phyloP scores from a whole-genome alignment of 2,797 vertebrate species.

The Alouatta caraya region DNA sequence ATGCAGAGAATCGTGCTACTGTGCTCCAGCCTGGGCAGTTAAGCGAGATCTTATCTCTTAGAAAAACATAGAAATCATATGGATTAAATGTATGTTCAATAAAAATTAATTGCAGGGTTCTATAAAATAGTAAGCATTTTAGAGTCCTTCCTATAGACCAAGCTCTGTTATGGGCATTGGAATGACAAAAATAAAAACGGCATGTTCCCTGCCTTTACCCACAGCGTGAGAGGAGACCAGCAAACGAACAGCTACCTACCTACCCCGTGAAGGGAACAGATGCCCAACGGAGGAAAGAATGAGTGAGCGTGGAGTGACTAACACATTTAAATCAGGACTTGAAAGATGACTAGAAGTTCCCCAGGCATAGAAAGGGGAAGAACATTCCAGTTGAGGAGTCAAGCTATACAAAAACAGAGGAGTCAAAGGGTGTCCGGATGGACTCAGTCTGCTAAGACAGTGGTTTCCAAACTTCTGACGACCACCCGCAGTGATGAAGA shows the following conservation, averaged over 20 bases:
- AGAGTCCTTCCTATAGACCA: not conserved
- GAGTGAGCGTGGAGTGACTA: not conserved
- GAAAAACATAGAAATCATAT: not conserved
- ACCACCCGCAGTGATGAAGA: not conserved
- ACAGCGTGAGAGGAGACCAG: too few species aligned
- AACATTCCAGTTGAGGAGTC: not conserved
- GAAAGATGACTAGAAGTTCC: not conserved
- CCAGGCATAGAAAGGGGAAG: not conserved
- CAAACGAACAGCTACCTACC: not conserved
- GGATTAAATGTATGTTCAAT: not conserved
- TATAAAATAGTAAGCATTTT: not conserved
- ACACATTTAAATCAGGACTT: not conserved
- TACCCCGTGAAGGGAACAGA: not conserved
- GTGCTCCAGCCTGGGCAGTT: not conserved
- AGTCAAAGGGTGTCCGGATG: not conserved
- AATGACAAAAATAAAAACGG: not conserved
- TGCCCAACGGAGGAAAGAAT: not conserved
- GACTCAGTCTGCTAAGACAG: too few species aligned
- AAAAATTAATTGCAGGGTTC: not conserved
- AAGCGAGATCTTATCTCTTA: not conserved
- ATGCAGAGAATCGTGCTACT: too few species aligned
- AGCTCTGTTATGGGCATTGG: not conserved
- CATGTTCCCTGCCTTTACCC: not conserved
- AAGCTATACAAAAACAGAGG: not conserved
- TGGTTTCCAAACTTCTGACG: not conserved